Evolutionary conservation across 2,888 invertebrate genomes (phyloP).

Genomic region (Euspilapteryx auroguttella): DNA sequence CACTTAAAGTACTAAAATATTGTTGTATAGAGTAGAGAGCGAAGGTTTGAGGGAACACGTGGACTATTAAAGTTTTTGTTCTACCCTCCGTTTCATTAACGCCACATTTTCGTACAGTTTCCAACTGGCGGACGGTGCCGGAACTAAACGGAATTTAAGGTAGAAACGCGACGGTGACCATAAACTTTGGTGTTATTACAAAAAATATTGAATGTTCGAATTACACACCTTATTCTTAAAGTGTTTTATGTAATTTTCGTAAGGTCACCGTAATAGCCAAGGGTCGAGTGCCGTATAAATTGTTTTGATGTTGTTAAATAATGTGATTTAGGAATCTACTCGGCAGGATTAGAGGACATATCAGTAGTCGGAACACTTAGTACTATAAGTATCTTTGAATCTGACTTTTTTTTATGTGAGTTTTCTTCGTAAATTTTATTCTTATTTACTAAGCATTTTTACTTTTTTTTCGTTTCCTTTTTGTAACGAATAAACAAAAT

Average conservation of each 20-base stretch:
- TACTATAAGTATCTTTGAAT: slow-evolving; percentile 58
- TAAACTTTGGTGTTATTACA: too few species aligned
- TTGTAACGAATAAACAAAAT: too few species aligned
- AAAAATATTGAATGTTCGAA: too few species aligned
- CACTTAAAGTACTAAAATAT: slow-evolving; percentile 51
- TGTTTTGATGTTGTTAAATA: slow-evolving; percentile 59
- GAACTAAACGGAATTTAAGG: too few species aligned
- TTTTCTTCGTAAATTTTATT: slow-evolving; percentile 5
- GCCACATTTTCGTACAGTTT: background rate
- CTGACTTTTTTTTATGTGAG: slow-evolving; percentile 20
- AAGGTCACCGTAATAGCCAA: background rate
- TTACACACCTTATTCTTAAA: too few species aligned
- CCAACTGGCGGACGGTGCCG: background rate
- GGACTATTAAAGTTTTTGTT: too few species aligned
- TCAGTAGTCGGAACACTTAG: slow-evolving; percentile 46
- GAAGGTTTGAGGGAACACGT: background rate
- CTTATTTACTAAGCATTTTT: slow-evolving; percentile 8
- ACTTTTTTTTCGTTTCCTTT: slow-evolving; percentile 29
- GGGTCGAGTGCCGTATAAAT: slow-evolving; percentile 19
- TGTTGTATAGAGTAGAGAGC: slow-evolving; percentile 33
- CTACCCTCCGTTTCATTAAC: background rate
- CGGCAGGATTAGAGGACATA: slow-evolving; percentile 33
- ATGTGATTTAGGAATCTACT: slow-evolving; percentile 54
- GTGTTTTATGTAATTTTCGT: too few species aligned
- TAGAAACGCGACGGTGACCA: too few species aligned